Evolutionary conservation across 2,797 vertebrate genomes (phyloP), one percentile per base, ranked within the genome.

Genomic region (Dipus sagitta): DNA sequence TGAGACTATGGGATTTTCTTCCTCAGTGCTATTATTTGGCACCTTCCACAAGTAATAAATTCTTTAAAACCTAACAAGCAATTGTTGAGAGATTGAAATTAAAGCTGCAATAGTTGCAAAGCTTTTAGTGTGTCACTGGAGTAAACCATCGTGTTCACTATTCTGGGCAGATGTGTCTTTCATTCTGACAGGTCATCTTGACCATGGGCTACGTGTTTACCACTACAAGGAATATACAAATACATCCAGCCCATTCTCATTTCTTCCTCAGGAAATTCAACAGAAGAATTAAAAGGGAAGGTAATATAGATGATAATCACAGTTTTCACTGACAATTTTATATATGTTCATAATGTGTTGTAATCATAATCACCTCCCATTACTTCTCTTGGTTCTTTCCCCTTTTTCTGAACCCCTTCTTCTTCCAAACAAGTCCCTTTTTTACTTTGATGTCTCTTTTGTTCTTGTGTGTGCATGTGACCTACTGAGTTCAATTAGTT

Each of bases 11-110:
- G 82, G 34, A 95, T 88, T 96, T 96, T 96, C 82, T 65, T 96
- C 71, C 75, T 94, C 82, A 0, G 28, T 92, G 76, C 72, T 95
- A 75, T 93, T 90, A 92, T 90, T 90, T 96, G 95, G 92, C 86
- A 94, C 85, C 34, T 96, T 95, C 96, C 93, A 90, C 38, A 93
- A 94, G 72, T 54, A 93, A 90, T 95, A 94, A 96, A 95, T 96
- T 85, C 93, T 96, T 93, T 94, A 91, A 96, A 95, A 74, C 75
- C 88, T 90, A 94, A 82, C 79, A 93, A 96, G 93, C 72, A 95
- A 95, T 90, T 95, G 71, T 67, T 79, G 85, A 95, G 90, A 95
- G 86, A 89, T 79, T 91, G 75, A 84, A 95, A 91, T 84, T 62
- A 91, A 96, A 91, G 77, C 87, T 83, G 70, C 42, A 23, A 79